phyloP scores from a whole-genome alignment of 2,113 vertebrate genomes.

The Conger conger region DNA sequence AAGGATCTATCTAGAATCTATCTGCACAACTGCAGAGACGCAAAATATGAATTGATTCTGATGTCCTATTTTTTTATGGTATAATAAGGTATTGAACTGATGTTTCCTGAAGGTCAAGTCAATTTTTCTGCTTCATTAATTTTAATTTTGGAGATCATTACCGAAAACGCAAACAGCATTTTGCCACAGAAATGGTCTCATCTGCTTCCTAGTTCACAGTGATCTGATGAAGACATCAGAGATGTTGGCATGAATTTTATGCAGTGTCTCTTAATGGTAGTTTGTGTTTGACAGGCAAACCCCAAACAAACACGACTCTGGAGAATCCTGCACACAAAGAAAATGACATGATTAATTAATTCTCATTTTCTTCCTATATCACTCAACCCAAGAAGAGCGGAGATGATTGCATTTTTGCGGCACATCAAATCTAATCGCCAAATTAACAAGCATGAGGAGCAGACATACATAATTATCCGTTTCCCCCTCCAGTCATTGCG shows the following conservation, averaged over 20 bases:
- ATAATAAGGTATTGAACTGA: slow-evolving; percentile 57
- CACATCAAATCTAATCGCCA: slow-evolving; percentile 27
- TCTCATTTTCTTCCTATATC: slow-evolving; percentile 9
- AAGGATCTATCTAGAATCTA: neutral
- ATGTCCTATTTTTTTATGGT: slow-evolving; percentile 54
- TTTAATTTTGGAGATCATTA: slow-evolving; percentile 70
- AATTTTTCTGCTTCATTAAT: slow-evolving; percentile 65
- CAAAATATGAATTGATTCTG: slow-evolving; percentile 43
- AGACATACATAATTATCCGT: slow-evolving; percentile 14
- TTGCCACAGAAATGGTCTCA: slow-evolving; percentile 39
- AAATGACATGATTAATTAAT: slow-evolving; percentile 15
- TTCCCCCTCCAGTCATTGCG: neutral
- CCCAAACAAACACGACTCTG: slow-evolving; percentile 7
- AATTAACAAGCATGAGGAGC: slow-evolving; percentile 31
- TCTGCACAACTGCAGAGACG: neutral
- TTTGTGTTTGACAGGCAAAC: slow-evolving; percentile 18
- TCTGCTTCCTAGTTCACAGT: neutral
- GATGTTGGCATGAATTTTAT: slow-evolving; percentile 18
- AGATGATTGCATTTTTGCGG: slow-evolving; percentile 15
- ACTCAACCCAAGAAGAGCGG: slow-evolving; percentile 2
- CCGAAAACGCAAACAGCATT: slow-evolving; percentile 57
- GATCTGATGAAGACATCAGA: slow-evolving; percentile 15
- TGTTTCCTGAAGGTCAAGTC: slow-evolving; percentile 56
- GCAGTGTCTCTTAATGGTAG: slow-evolving; percentile 15
- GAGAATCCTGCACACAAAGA: neutral